A percentile compares a stretch with the other conserved stretches of the same genome.
Evolutionary conservation across 2,797 vertebrate genomes (phyloP).

Genomic region (Setipinna tenuifilis): DNA sequence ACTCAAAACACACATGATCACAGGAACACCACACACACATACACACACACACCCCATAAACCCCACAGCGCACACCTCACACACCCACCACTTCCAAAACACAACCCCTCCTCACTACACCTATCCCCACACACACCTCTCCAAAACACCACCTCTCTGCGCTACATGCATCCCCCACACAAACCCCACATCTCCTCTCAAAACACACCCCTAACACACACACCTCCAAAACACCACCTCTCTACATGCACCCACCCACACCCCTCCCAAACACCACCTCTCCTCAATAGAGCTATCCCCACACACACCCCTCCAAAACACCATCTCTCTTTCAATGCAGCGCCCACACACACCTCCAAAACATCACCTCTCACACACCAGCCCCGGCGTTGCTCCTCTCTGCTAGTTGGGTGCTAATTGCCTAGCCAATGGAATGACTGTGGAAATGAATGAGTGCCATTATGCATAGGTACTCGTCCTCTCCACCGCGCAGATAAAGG

Average conservation of each 20-base stretch:
- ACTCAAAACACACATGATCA: no score
- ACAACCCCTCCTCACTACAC: no score
- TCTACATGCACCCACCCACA: background rate
- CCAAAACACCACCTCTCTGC: background rate
- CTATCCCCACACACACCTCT: background rate
- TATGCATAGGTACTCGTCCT: background rate
- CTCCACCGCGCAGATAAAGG: background rate
- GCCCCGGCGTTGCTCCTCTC: no score
- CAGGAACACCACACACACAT: background rate
- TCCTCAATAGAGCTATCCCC: background rate
- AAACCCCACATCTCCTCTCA: background rate
- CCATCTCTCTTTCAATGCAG: no score
- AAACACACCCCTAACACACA: background rate
- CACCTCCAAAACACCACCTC: background rate
- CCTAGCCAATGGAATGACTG: background rate
- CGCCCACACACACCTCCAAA: background rate
- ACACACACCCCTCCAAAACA: background rate
- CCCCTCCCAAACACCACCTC: background rate
- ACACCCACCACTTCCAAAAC: conserved; percentile 19
- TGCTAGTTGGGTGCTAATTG: background rate
- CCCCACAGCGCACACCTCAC: conserved; percentile 30
- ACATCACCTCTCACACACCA: no score
- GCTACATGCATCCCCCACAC: background rate
- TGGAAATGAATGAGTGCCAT: background rate
- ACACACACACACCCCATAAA: background rate